phyloP scores from a whole-genome alignment of 2,888 invertebrate genomes.

The Luffia ferchaultella region DNA sequence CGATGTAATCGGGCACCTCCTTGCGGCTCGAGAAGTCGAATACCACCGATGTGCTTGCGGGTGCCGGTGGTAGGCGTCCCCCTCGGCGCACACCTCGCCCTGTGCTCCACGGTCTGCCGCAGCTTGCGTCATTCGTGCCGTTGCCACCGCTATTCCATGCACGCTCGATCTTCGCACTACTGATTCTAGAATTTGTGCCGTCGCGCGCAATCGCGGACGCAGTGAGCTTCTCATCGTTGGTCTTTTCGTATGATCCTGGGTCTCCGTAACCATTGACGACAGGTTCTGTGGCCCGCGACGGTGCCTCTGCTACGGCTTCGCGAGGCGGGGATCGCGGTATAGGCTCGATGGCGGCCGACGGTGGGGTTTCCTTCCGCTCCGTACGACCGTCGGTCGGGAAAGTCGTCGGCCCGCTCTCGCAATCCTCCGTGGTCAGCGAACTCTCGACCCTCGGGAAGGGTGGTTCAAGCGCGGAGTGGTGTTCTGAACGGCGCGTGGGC shows the following conservation, averaged over 20 bases:
- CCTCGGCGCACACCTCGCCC: slow-evolving; percentile 7
- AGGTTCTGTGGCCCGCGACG: slow-evolving; percentile 6
- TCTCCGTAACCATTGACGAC: not conserved
- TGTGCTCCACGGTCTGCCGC: slow-evolving; percentile 12
- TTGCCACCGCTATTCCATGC: slow-evolving; percentile 36
- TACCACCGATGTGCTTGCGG: slow-evolving; percentile 76
- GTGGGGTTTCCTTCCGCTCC: slow-evolving; percentile 29
- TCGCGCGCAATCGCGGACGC: slow-evolving; percentile 3
- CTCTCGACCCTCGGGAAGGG: slow-evolving; percentile 71
- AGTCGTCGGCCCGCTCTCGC: not conserved
- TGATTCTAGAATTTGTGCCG: not conserved
- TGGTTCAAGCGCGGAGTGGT: slow-evolving; percentile 11
- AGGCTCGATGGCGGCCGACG: slow-evolving; percentile 50
- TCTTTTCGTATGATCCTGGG: slow-evolving; percentile 1
- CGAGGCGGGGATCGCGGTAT: slow-evolving; percentile 38
- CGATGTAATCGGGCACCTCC: slow-evolving; percentile 91
- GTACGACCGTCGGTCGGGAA: slow-evolving; percentile 5
- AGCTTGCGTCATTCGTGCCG: slow-evolving; percentile 7
- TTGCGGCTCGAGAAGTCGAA: slow-evolving; percentile 88
- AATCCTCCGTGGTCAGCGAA: not conserved
- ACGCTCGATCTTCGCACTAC: slow-evolving; percentile 25
- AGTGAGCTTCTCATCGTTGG: not conserved
- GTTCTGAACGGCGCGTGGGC: slow-evolving; percentile 19
- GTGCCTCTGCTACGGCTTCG: slow-evolving; percentile 8
- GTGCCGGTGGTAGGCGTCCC: slow-evolving; percentile 14